A percentile compares a stretch with the other conserved stretches of the same genome.
Conservation (phyloP, 1,140 invertebrate species). For the Coelopa frigida region DNA sequence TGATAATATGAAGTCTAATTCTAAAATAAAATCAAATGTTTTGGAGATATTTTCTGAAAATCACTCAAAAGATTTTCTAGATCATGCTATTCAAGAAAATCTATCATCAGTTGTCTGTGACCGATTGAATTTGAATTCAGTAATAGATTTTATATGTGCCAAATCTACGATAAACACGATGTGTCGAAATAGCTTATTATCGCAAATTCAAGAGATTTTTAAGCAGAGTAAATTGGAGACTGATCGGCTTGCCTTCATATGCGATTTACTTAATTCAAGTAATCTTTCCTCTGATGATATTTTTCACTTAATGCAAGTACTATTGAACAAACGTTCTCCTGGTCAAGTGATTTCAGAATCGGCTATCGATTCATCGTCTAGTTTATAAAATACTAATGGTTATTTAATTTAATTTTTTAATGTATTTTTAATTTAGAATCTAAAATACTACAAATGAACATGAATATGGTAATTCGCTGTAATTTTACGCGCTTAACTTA, state of each 20-base stretch:
- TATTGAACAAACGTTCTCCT: slow-evolving; percentile 21
- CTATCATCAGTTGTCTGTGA: slow-evolving; percentile 41
- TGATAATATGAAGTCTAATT: slow-evolving; percentile 27
- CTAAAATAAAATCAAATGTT: slow-evolving; percentile 32
- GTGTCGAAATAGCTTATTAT: slow-evolving; percentile 28
- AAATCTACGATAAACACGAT: slow-evolving; percentile 37
- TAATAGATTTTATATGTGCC: slow-evolving; percentile 41
- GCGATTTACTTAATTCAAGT: slow-evolving; percentile 23
- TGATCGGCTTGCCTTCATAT: slow-evolving; percentile 26
- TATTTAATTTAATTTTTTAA: too few relatives aligned
- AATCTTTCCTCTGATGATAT: slow-evolving; percentile 25
- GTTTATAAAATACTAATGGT: too few relatives aligned
- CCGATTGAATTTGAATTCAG: slow-evolving; percentile 36
- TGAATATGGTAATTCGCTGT: too few relatives aligned
- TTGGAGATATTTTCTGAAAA: slow-evolving; percentile 42
- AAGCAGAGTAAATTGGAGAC: slow-evolving; percentile 23
- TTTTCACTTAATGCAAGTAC: slow-evolving; percentile 29
- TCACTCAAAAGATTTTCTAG: slow-evolving; percentile 41
- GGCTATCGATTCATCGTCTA: slow-evolving; percentile 38
- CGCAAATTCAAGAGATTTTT: slow-evolving; percentile 29
- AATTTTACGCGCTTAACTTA: too few relatives aligned
- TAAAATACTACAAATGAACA: too few relatives aligned
- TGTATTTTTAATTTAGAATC: too few relatives aligned
- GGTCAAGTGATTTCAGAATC: slow-evolving; percentile 31
- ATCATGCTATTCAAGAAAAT: slow-evolving; percentile 42